Evolutionary conservation across 2,113 vertebrate genomes (phyloP).

Genomic region (Hydrochoerus hydrochaeris): DNA sequence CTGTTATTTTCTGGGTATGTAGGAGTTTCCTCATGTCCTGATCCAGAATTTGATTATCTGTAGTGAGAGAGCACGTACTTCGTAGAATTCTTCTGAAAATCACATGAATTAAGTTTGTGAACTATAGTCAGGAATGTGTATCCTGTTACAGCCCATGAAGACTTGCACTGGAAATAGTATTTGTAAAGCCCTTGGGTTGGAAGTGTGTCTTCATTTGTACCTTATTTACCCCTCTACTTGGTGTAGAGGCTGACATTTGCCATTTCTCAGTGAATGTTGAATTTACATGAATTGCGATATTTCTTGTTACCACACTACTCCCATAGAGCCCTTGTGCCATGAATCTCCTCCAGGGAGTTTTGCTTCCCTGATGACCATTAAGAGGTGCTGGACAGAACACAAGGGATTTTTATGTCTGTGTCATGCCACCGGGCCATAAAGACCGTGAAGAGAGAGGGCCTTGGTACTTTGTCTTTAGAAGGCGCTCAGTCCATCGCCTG

Average conservation of each 20-base stretch:
- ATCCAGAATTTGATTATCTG: not conserved
- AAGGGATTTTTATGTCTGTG: not conserved
- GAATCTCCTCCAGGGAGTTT: not conserved
- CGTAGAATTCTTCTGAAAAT: not conserved
- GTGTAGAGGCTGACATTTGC: not conserved
- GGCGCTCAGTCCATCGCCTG: not conserved
- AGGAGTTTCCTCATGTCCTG: not conserved
- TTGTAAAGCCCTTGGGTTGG: not conserved
- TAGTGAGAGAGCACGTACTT: not conserved
- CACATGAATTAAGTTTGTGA: constrained; percentile 12
- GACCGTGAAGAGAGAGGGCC: not conserved
- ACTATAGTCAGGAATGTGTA: not conserved
- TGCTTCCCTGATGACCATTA: not conserved
- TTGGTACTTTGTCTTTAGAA: not conserved
- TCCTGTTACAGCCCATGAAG: not conserved
- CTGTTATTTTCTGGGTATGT: not conserved
- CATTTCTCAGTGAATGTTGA: not conserved
- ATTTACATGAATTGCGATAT: not conserved
- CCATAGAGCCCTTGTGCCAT: not conserved
- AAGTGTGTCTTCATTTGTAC: not conserved
- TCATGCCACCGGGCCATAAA: not conserved
- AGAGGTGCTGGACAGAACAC: not conserved
- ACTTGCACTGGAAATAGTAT: not conserved
- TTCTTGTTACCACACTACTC: not conserved
- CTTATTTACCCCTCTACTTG: not conserved